Base-by-base conservation (phyloP, 2,113 vertebrate genomes). In the Ammodytes marinus region DNA sequence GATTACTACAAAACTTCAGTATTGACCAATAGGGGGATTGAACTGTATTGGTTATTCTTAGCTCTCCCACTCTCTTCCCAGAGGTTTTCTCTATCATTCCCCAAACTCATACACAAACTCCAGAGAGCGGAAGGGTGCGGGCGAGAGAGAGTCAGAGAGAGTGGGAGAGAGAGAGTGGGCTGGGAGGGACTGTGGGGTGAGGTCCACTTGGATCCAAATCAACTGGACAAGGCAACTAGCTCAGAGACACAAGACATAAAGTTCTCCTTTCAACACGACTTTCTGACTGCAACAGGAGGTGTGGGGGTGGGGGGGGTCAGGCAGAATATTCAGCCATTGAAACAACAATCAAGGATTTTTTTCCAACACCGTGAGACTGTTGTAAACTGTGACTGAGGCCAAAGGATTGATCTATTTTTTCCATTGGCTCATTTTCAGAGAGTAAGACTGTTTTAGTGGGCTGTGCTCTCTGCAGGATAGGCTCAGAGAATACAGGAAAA, bases 191-290 rank as follows among this genome's bases (percentile, higher is more conserved):
- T 2, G 14, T 63, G 82, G 63, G 79, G 27, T 54, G 61, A 87
- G 49, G 70, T 73, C 79, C 35, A 59, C 13, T 77, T 76, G 77
- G 72, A 80, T 79, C 82, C 71, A 73, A 74, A 85, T 17, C 27
- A 35, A 77, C 54, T 81, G 40, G 45, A 72, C 49, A 81, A 82
- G 27, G 27, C 54, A 17, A 77, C 17, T 71, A 27, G 27, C 49
- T 66, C 15, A 17, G 11, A 71, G 64, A 67, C 72, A 73, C 63
- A 61, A 72, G 67, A 59, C 63, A 66, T 74, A 90, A 87, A 52
- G 43, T 77, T 84, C 68, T 77, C 60, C 6, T 8, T 55, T 19
- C 73, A 8, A 19, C 35, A 57, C 11, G 74, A 72, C 2, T 39
- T 47, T 15, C 15, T 27, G 57, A 60, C 19, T 11, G 7, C 50